phyloP scores from a whole-genome alignment of 2,888 invertebrate species.

The Drosophila testacea region DNA sequence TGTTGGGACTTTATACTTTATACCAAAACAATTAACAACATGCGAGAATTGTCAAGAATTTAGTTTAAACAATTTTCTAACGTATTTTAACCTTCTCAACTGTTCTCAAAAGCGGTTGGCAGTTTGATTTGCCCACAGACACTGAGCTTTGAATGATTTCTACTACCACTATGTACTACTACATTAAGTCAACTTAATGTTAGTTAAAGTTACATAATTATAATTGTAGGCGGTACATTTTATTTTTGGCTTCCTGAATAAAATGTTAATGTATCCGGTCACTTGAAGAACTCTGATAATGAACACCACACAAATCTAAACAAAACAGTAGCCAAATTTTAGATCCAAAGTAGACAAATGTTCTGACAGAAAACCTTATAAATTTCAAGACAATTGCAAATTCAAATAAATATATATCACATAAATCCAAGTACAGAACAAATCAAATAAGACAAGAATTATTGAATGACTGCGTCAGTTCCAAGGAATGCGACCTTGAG shows the following conservation, averaged over 20 bases:
- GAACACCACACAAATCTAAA: neutral
- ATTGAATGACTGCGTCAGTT: conserved; percentile 73
- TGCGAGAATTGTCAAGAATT: conserved; percentile 14
- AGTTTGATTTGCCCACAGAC: neutral
- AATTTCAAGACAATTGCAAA: conserved; percentile 11
- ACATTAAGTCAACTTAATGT: no score
- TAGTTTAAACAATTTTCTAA: neutral
- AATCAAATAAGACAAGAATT: conserved; percentile 61
- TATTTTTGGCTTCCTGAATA: no score
- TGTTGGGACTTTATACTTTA: conserved; percentile 1
- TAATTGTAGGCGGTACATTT: no score
- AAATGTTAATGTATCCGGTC: neutral
- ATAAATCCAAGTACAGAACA: conserved; percentile 46
- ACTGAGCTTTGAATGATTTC: neutral
- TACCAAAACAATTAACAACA: conserved; percentile 27
- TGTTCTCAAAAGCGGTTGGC: neutral
- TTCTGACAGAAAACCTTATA: neutral
- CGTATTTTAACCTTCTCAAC: neutral
- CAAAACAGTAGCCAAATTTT: conserved; percentile 16
- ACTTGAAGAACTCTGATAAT: neutral
- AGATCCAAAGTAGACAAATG: neutral
- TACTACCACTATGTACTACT: no score
- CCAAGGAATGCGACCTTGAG: conserved; percentile 78
- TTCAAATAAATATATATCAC: conserved; percentile 27
- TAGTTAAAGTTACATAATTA: no score